Evolutionary conservation across 2,113 vertebrate species (phyloP).

Genomic region (Bubo scandiacus): DNA sequence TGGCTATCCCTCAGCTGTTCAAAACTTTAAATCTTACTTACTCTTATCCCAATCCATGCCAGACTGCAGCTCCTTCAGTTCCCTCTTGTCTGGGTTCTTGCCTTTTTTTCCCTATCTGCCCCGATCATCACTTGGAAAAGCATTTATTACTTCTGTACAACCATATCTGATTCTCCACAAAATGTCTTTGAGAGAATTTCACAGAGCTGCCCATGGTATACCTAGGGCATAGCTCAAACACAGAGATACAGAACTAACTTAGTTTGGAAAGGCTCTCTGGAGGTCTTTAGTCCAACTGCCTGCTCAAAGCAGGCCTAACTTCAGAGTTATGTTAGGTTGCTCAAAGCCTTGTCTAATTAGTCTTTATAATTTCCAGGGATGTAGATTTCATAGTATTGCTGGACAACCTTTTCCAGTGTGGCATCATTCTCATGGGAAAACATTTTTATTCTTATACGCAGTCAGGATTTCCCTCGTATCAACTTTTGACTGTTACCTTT

Average conservation of each 20-base stretch:
- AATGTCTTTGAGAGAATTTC: neutral
- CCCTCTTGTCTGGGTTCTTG: neutral
- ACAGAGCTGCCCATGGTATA: neutral
- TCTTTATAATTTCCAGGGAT: neutral
- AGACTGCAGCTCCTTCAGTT: neutral
- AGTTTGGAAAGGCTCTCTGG: neutral
- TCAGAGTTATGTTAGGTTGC: neutral
- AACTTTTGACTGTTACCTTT: neutral
- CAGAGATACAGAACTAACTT: neutral
- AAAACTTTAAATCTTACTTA: neutral
- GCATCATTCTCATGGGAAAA: neutral
- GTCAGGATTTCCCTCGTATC: neutral
- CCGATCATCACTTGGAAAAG: neutral
- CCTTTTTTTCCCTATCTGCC: neutral
- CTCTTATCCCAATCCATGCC: neutral
- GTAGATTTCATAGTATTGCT: neutral
- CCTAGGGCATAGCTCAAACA: neutral
- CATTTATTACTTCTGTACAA: neutral
- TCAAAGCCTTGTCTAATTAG: neutral
- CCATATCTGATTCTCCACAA: neutral
- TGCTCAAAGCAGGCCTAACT: neutral
- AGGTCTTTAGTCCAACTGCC: neutral
- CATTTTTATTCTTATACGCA: neutral
- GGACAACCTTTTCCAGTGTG: neutral
- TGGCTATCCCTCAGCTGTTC: neutral